Evolutionary conservation across 1,140 invertebrate species (phyloP), one percentile per base, ranked within the genome.

Genomic region (Apocrypta bakeri): DNA sequence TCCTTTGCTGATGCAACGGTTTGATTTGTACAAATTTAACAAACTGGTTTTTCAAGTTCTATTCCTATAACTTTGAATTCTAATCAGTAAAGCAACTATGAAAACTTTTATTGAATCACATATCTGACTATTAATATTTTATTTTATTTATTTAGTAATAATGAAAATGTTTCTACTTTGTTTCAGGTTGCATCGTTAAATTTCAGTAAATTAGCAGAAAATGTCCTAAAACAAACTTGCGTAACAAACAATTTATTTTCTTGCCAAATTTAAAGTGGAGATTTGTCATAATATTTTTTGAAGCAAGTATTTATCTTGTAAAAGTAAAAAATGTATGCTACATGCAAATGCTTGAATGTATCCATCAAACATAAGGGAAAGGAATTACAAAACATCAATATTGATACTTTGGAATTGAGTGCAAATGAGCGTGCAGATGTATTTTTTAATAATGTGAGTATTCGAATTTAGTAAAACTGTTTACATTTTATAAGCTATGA

Each of bases 321-420:
- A 75, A 61, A 37, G 61, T 27, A 42, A 79, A 88, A 88, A 63
- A 91, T 91, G 90, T 86, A 88, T 84, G 61, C 90, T 66, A 86
- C 90, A 63, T 93, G 93, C 83, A 92, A 92, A 85, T 93, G 93
- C 87, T 87, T 93, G 71, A 93, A 93, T 86, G 90, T 93, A 29
- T 89, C 90, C 64, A 92, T 93, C 74, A 90, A 89, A 85, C 88
- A 89, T 33, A 89, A 90, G 82, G 87, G 85, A 37, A 86, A 83
- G 82, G 89, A 92, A 85, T 86, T 92, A 77, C 85, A 88, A 40
- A 85, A 86, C 73, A 84, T 91, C 83, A 89, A 88, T 80, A 79
- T 89, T 40, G 87, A 90, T 71, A 86, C 88, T 78, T 80, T 92
- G 42, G 88, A 91, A 73, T 78, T 93, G 69, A 87, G 87, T 48